Evolutionary conservation across 2,888 invertebrate genomes (phyloP), one percentile per base, ranked within the genome.

Genomic region (Pyrocoelia pectoralis): DNA sequence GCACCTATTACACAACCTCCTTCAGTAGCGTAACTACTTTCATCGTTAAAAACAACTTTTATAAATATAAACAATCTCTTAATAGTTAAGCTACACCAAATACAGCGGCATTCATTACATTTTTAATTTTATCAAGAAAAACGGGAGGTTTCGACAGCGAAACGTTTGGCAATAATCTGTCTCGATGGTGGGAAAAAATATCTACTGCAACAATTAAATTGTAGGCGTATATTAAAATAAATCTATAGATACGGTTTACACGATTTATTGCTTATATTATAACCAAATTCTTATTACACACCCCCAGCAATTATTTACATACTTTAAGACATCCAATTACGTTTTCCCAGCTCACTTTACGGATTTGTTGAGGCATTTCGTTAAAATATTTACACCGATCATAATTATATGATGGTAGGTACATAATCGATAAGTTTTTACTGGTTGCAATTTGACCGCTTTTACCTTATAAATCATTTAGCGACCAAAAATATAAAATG

Each of bases 41-140:
- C 70, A 69, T 68, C 68, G 67, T 19, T 59, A 62, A 67, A n/a
- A 68, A 65, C 67, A 70, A 70, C 67, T 68, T 68, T 68, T 68
- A 66, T 68, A 61, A 64, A 57, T 67, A 66, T 67, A 62, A 66
- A 60, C 56, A 48, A 29, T 62, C 61, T 66, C 58, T 63, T 51
- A 54, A 60, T 57, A 55, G 66, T 56, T 64, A 56, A 46, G 17
- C 52, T 62, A 58, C 48, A 48, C 60, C 63, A 60, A 56, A 56
- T 60, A 57, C 57, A 63, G 63, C 43, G 14, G 18, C 33, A 48
- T 56, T 56, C 33, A 48, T 56, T 56, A 17, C 17, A 56, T 46
- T 46, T 46, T 46, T 46, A 46, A 17, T 46, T 46, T 46, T 46
- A 18, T 46, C 46, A 10, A n/a, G 17, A 46, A 46, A 43, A 46